Percentiles rank a stretch among this genome's conserved stretches.
These are phyloP conservation scores for Apteryx mantelli DNA, from an alignment of 2,113 vertebrate species.

Conservation along the genomic window DNA sequence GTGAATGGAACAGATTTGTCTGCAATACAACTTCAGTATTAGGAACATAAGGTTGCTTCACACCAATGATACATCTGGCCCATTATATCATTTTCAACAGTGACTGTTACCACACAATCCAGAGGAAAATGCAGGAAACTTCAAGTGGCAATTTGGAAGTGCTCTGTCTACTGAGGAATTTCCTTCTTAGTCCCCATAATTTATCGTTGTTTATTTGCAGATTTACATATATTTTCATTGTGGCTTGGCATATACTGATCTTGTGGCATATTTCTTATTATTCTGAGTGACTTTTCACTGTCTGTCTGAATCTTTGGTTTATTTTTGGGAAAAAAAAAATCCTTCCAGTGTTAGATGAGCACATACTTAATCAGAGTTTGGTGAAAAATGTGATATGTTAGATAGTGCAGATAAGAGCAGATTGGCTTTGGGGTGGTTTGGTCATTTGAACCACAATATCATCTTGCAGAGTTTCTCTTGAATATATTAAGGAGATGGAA, in stretches of 20 bases:
- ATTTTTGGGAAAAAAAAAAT: not conserved
- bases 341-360: not conserved
- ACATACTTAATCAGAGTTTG: not conserved
- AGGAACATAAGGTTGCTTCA: not conserved
- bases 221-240: not conserved
- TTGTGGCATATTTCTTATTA: not conserved
- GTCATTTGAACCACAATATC: not conserved
- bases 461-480: not conserved
- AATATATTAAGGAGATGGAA: not conserved
- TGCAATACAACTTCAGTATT: not conserved
- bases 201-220: not conserved
- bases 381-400: not conserved
- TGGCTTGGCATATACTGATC: not conserved
- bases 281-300: not conserved
- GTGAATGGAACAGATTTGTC: not conserved
- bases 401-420: not conserved
- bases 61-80: not conserved
- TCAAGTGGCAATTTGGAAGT: not conserved
- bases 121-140: not conserved
- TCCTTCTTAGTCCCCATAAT: not conserved
- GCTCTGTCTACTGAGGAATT: not conserved
- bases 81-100: not conserved
- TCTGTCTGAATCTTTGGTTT: not conserved
- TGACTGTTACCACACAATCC: not conserved
- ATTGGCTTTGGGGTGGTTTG: not conserved